Conservation (phyloP, 2,797 vertebrate genomes). For the Lindbergichthys nudifrons region DNA sequence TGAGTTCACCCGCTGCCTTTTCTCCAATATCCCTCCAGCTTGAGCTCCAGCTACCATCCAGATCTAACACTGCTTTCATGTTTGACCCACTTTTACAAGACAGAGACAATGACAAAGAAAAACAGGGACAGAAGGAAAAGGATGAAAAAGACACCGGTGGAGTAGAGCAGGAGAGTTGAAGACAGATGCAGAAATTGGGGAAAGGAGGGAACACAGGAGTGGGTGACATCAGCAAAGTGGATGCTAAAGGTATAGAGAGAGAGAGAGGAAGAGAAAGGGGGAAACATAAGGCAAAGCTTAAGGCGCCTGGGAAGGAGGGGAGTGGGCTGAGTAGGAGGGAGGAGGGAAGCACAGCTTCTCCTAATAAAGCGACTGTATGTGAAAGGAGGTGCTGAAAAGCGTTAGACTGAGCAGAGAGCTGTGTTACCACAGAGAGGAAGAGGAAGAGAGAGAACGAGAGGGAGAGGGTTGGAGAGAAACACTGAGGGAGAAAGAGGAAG, state of each 20-base stretch:
- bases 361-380: constrained; percentile 78
- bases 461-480: constrained; percentile 29
- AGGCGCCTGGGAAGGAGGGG: constrained; percentile 57
- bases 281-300: constrained; percentile 41
- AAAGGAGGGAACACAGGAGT: not conserved
- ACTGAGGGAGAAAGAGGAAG: constrained; percentile 34
- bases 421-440: constrained; percentile 59
- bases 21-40: constrained; percentile 39
- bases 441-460: constrained; percentile 37
- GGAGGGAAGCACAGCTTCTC: constrained; percentile 69
- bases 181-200: constrained; percentile 19
- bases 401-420: constrained; percentile 61
- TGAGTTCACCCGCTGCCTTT: constrained; percentile 23
- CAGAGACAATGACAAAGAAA: constrained; percentile 51
- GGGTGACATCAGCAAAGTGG: constrained; percentile 15
- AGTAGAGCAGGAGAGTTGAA: constrained; percentile 7
- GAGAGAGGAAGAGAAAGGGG: constrained; percentile 19
- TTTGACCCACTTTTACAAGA: constrained; percentile 77
- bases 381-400: constrained; percentile 74
- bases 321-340: constrained; percentile 68
- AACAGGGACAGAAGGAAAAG: constrained; percentile 45
- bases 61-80: constrained; percentile 72
- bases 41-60: constrained; percentile 48
- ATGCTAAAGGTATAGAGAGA: constrained; percentile 46
- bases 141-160: constrained; percentile 43